Conservation (phyloP, 2,113 vertebrate species). For the Dicaeum eximium region DNA sequence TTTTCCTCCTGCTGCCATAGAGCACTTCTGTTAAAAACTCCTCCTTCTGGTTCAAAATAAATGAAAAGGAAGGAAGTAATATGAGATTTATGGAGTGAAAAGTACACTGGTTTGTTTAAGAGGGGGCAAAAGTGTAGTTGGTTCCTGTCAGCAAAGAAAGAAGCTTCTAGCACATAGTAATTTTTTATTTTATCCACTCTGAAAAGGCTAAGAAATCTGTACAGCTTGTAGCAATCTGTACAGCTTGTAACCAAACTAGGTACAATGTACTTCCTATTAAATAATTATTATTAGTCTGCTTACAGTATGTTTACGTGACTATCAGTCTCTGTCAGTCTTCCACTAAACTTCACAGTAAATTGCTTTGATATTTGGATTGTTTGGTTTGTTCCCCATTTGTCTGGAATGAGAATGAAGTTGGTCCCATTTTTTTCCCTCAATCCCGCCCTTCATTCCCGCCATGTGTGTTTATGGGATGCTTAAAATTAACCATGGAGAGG, state of each 20-base stretch:
- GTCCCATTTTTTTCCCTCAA: neutral
- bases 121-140: slow-evolving; percentile 45
- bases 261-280: neutral
- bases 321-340: neutral
- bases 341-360: neutral
- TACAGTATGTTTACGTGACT: neutral
- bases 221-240: slow-evolving; percentile 30
- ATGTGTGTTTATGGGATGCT: neutral
- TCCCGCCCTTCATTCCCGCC: neutral
- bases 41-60: slow-evolving; percentile 68
- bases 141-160: slow-evolving; percentile 54
- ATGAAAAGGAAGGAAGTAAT: slow-evolving; percentile 76
- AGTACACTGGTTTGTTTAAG: slow-evolving; percentile 55
- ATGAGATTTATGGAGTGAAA: slow-evolving; percentile 73
- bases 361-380: neutral
- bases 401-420: neutral
- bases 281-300: neutral
- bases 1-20: slow-evolving; percentile 15
- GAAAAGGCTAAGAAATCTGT: slow-evolving; percentile 10
- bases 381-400: neutral
- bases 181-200: slow-evolving; percentile 41
- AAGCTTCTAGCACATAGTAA: slow-evolving; percentile 59
- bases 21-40: slow-evolving; percentile 63
- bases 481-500: neutral
- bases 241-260: neutral